Conservation (phyloP, 2,888 invertebrate species). For the Sepiola atlantica region DNA sequence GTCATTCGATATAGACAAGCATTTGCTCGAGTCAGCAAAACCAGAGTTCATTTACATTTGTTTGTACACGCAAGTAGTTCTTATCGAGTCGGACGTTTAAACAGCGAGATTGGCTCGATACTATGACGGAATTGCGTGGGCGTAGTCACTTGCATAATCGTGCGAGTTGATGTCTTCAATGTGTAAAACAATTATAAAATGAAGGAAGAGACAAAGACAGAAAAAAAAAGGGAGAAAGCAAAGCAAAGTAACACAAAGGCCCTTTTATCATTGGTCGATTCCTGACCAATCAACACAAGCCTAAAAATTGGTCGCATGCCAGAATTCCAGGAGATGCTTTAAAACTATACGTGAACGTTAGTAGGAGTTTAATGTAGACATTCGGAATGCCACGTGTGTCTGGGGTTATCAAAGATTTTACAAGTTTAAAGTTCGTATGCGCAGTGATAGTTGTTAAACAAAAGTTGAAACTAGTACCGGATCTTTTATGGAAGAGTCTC, state of each 20-base stretch:
- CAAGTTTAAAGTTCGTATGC: background rate
- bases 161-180: background rate
- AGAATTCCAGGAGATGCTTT: background rate
- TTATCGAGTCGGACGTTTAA: background rate
- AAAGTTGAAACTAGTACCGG: background rate
- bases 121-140: background rate
- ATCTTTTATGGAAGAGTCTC: no score
- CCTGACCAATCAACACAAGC: background rate
- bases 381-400: background rate
- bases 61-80: background rate
- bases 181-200: background rate
- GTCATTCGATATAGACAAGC: background rate
- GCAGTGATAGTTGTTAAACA: background rate
- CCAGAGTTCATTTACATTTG: background rate
- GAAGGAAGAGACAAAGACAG: background rate
- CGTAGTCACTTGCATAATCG: background rate
- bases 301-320: background rate
- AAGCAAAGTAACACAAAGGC: background rate
- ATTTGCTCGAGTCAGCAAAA: background rate
- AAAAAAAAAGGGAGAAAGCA: background rate
- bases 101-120: background rate
- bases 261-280: background rate
- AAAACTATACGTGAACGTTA: background rate
- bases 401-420: background rate
- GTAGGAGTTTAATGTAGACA: background rate